Evolutionary conservation across 1,140 invertebrate species (phyloP).

Genomic region (Phymorhynchus buccinoides): DNA sequence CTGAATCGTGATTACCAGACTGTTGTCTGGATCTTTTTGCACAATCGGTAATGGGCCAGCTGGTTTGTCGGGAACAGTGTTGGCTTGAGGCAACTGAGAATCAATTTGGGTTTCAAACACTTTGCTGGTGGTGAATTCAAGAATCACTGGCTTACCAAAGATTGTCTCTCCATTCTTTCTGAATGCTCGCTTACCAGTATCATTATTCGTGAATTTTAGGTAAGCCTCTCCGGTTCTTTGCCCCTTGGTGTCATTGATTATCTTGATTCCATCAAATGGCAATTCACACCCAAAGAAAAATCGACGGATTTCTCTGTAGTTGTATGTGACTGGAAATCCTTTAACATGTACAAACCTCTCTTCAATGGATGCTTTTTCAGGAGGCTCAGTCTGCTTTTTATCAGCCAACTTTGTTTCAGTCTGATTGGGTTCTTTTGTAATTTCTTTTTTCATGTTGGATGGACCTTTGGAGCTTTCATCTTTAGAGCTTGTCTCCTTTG

Average conservation of each 20-base stretch:
- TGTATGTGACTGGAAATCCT: slow-evolving; percentile 59
- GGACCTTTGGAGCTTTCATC: neutral
- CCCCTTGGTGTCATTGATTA: slow-evolving; percentile 86
- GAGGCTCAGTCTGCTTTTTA: neutral
- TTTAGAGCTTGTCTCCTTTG: slow-evolving; percentile 19
- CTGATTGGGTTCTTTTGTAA: slow-evolving; percentile 2
- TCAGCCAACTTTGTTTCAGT: slow-evolving; percentile 27
- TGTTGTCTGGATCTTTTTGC: slow-evolving; percentile 36
- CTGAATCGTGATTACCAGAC: slow-evolving; percentile 48
- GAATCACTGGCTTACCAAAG: slow-evolving; percentile 59
- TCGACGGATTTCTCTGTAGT: slow-evolving; percentile 81
- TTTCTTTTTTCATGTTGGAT: slow-evolving; percentile 4
- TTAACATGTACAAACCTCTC: slow-evolving; percentile 48
- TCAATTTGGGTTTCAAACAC: slow-evolving; percentile 59
- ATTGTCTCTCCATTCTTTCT: slow-evolving; percentile 73
- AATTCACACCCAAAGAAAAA: slow-evolving; percentile 87
- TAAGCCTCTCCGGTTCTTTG: slow-evolving; percentile 85
- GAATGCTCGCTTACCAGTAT: slow-evolving; percentile 82
- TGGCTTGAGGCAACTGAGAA: slow-evolving; percentile 33
- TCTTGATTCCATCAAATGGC: slow-evolving; percentile 86
- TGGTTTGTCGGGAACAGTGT: slow-evolving; percentile 27
- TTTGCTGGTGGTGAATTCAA: slow-evolving; percentile 57
- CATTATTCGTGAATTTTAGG: slow-evolving; percentile 81
- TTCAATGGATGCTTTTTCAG: neutral
- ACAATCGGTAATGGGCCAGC: slow-evolving; percentile 7